These are phyloP conservation scores for Hydractinia echinata DNA, from an alignment of 30 jellyfish, hydroid and myxozoan species.

Conservation along the genomic window DNA sequence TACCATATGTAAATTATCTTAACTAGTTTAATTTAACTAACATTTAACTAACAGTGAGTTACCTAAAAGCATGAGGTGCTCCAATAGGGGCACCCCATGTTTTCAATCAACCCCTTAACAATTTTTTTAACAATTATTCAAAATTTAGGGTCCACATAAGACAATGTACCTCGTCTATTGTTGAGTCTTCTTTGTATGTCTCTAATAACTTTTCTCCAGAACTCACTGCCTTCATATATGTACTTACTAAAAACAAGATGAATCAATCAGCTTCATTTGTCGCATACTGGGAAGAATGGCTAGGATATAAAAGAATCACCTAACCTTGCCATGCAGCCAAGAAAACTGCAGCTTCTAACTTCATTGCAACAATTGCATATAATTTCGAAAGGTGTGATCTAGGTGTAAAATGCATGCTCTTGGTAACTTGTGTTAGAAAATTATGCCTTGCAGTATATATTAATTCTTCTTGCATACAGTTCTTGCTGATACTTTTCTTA, in stretches of 20 bases:
- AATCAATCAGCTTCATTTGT: not conserved
- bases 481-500: too few relatives aligned
- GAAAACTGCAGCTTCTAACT: conserved; percentile 26
- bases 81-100: not conserved
- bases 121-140: not conserved
- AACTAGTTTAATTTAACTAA: not conserved
- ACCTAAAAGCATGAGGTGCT: not conserved
- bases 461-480: too few relatives aligned
- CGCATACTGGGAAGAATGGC: not conserved
- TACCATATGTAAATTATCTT: not conserved
- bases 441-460: too few relatives aligned
- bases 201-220: conserved; percentile 35
- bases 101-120: not conserved
- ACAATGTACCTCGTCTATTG: conserved; percentile 9
- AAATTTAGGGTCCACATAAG: not conserved
- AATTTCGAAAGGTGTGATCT: too few relatives aligned
- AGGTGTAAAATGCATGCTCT: too few relatives aligned
- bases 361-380: not conserved
- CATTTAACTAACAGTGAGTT: not conserved
- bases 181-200: conserved; percentile 1
- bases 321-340: conserved; percentile 38
- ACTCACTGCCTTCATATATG: conserved; percentile 29
- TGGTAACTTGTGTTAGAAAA: too few relatives aligned
- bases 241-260: conserved; percentile 15
- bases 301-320: not conserved